Evolutionary conservation across 2,888 invertebrate genomes (phyloP).

Genomic region (Slavum lentiscoides): DNA sequence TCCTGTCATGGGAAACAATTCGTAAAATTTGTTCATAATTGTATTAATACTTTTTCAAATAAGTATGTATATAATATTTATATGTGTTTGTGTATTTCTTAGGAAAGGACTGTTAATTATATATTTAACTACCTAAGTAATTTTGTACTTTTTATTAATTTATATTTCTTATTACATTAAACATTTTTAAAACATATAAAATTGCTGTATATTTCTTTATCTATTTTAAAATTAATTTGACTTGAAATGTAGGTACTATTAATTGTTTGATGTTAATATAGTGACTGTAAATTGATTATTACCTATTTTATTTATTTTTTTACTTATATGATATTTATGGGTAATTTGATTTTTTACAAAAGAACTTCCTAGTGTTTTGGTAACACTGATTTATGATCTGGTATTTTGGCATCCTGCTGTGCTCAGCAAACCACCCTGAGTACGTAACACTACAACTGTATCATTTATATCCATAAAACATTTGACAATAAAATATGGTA

Average conservation of each 20-base stretch:
- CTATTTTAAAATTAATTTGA: background rate
- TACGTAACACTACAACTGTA: background rate
- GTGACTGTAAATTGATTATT: no score
- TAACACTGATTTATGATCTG: conserved; percentile 8
- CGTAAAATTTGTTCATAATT: conserved; percentile 30
- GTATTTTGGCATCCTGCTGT: background rate
- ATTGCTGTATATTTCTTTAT: background rate
- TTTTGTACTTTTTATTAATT: background rate
- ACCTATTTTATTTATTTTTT: no score
- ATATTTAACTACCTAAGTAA: conserved; percentile 11
- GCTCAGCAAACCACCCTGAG: no score
- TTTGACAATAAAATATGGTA: background rate
- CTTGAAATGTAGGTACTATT: background rate
- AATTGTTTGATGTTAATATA: no score
- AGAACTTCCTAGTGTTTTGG: background rate
- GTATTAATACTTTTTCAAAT: background rate
- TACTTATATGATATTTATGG: no score
- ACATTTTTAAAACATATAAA: background rate
- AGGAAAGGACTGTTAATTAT: conserved; percentile 11
- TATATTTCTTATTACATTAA: conserved; percentile 7
- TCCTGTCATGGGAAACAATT: conserved; percentile 34
- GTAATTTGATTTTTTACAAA: background rate
- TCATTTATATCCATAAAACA: background rate
- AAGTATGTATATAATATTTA: background rate
- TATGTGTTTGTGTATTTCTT: background rate